phyloP scores from a whole-genome alignment of 2,113 vertebrate species.

The Geococcyx californianus region DNA sequence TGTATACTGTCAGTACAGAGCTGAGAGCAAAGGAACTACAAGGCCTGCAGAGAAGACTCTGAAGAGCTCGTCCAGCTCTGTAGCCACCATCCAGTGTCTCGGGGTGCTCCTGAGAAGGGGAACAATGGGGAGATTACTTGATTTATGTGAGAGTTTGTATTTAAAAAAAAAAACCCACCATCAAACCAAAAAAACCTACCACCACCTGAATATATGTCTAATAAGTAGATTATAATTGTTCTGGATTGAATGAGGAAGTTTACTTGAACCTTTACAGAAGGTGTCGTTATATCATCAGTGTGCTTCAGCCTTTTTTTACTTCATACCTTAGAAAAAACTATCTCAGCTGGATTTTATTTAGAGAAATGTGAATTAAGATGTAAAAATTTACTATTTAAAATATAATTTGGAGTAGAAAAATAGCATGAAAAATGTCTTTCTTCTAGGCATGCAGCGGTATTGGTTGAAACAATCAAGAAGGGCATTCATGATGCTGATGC shows the following conservation, averaged over 20 bases:
- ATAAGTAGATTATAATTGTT: not conserved
- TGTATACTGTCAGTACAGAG: not conserved
- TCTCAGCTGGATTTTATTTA: not conserved
- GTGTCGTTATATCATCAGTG: not conserved
- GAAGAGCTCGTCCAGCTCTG: not conserved
- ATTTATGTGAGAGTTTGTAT: not conserved
- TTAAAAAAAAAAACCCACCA: fast-evolving
- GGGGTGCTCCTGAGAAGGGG: not conserved
- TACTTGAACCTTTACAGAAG: not conserved
- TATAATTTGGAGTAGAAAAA: not conserved
- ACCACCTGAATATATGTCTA: not conserved
- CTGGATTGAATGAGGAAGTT: not conserved
- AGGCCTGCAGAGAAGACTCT: not conserved
- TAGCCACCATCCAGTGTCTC: not conserved
- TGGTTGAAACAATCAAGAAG: constrained; percentile 97
- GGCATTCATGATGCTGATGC: constrained; percentile 96
- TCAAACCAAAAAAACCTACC: no score
- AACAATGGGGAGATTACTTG: not conserved
- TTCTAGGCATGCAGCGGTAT: constrained; percentile 88
- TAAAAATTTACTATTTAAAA: not conserved
- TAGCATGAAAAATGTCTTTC: constrained; percentile 7
- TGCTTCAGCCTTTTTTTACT: not conserved
- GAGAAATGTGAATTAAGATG: not conserved
- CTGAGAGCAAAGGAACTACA: not conserved
- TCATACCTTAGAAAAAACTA: not conserved